Percentiles rank a stretch among this genome's conserved stretches.
phyloP scores from a whole-genome alignment of 2,888 invertebrate species.

The Chymomyza procnemis region DNA sequence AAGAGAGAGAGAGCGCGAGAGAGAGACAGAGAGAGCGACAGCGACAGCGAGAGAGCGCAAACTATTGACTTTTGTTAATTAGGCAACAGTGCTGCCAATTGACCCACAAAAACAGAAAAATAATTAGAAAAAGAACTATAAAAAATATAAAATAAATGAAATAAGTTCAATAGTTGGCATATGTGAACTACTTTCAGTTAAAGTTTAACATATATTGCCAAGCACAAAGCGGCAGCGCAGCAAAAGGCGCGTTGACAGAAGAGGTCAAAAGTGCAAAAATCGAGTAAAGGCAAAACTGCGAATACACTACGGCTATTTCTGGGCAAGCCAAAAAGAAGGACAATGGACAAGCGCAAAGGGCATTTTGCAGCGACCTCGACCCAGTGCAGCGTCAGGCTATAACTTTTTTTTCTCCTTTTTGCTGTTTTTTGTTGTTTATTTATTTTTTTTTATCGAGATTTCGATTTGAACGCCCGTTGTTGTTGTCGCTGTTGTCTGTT shows the following conservation, averaged over 20 bases:
- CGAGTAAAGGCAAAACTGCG: constrained; percentile 48
- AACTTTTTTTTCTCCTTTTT: constrained; percentile 10
- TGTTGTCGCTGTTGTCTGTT: not conserved
- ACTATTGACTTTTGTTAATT: constrained; percentile 54
- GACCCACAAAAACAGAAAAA: constrained; percentile 52
- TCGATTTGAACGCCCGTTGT: not conserved
- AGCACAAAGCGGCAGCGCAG: not conserved
- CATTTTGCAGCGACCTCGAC: constrained; percentile 53
- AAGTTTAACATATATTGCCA: not conserved
- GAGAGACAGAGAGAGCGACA: not conserved
- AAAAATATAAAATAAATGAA: not conserved
- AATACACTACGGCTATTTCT: not conserved
- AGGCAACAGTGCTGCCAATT: constrained; percentile 48
- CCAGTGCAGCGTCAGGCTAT: constrained; percentile 32
- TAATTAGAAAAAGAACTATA: constrained; percentile 13
- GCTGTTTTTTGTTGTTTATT: constrained; percentile 14
- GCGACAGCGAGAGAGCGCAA: not conserved
- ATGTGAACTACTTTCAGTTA: not conserved
- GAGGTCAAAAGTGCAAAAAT: constrained; percentile 49
- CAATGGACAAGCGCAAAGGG: not conserved
- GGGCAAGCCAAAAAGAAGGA: not conserved
- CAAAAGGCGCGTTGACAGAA: constrained; percentile 1
- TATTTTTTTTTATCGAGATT: constrained; percentile 8
- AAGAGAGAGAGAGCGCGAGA: not conserved
- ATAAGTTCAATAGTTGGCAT: not conserved